Evolutionary conservation across 2,888 invertebrate genomes (phyloP), one percentile per base, ranked within the genome.

Genomic region (Phragmatobia fuliginosa): DNA sequence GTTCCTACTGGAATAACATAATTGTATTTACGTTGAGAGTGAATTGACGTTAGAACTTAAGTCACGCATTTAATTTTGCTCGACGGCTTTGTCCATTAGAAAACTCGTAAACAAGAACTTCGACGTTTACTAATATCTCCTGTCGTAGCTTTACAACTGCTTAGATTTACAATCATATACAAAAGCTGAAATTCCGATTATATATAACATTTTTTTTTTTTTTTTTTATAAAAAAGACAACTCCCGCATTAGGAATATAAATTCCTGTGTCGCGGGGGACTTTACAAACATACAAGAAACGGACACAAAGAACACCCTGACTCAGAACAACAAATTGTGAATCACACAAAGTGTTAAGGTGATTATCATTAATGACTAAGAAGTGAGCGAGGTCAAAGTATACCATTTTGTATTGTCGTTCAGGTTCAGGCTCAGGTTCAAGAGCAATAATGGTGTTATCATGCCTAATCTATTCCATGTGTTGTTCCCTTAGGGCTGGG

Each of bases 21-120:
- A 68, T 66, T 62, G 68, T 65, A 77, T 78, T 71, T 75, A 73
- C 80, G 74, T 79, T 78, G 14, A 66, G 62, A 84, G 81, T 84
- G 82, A 84, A 79, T 84, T 82, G 85, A 81, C 83, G 85, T 85
- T 89, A 87, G 86, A 86, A 87, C 32, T 1, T 21, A 88, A 91
- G 91, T 90, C 90, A 90, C 90, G 89, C 86, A 84, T 86, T 84
- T 87, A 84, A 87, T 88, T 86, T 83, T 73, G 76, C 56, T 66
- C 81, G 83, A 90, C 88, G 88, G 89, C 87, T 88, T 90, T 88
- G 90, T 92, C 92, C 92, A 94, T 94, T 93, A 94, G 88, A 84
- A 82, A 81, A 84, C 83, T 90, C 92, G 88, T 94, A 92, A 94
- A 94, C 90, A 92, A 91, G 89, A 89, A 90, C 88, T 89, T 90